Evolutionary conservation across 2,888 invertebrate species (phyloP).

Genomic region (Emmelina monodactyla): DNA sequence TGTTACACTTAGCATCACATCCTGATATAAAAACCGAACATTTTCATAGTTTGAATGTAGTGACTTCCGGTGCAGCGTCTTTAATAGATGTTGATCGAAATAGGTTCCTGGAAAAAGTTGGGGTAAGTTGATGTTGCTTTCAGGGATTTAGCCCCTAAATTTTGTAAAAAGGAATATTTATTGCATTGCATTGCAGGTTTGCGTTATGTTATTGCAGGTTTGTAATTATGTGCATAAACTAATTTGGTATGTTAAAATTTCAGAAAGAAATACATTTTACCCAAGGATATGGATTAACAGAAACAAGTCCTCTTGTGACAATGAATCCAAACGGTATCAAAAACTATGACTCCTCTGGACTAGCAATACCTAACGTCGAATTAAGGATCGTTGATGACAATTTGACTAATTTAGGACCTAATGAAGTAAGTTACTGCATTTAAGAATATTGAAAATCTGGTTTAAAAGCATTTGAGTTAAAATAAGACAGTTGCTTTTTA

Average conservation of each 20-base stretch:
- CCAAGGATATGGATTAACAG: conserved; percentile 75
- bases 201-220: too few relatives aligned
- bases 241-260: conserved; percentile 13
- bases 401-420: conserved; percentile 47
- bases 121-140: neutral
- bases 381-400: conserved; percentile 59
- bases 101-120: neutral
- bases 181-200: too few relatives aligned
- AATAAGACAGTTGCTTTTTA: too few relatives aligned
- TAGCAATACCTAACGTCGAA: conserved; percentile 67
- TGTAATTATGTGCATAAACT: conserved; percentile 1
- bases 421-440: conserved; percentile 49
- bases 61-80: neutral
- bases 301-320: conserved; percentile 68
- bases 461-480: too few relatives aligned
- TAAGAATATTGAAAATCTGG: too few relatives aligned
- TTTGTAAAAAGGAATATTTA: too few relatives aligned
- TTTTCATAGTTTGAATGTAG: neutral
- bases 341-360: conserved; percentile 54
- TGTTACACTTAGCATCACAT: too few relatives aligned
- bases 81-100: neutral
- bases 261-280: conserved; percentile 26
- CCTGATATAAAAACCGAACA: neutral
- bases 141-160: too few relatives aligned
- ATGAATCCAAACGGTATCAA: conserved; percentile 28